Conservation (phyloP, 1,140 invertebrate genomes). For the Chymomyza costata region DNA sequence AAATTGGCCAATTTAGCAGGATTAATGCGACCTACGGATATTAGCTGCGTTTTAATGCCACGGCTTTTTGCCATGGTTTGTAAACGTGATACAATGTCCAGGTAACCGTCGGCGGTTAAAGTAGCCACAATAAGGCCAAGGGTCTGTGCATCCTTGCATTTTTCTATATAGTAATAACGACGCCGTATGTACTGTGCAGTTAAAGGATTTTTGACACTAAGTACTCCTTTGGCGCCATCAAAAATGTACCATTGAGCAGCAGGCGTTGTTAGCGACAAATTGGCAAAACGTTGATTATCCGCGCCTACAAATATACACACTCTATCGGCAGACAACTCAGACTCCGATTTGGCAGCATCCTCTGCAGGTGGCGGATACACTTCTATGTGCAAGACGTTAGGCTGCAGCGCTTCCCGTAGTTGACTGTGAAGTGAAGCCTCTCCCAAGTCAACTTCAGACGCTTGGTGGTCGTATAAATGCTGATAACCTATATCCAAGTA, state of each 20-base stretch:
- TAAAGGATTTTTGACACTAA: constrained; percentile 55
- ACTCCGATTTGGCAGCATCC: constrained; percentile 5
- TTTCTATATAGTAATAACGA: constrained; percentile 89
- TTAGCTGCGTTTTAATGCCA: constrained; percentile 91
- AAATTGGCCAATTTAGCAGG: constrained; percentile 92
- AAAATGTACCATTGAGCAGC: constrained; percentile 72
- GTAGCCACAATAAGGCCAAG: constrained; percentile 94
- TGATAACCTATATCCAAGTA: constrained; percentile 85
- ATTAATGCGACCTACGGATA: constrained; percentile 94
- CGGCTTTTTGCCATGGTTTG: constrained; percentile 83
- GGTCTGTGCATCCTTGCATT: constrained; percentile 89
- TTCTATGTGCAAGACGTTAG: constrained; percentile 38
- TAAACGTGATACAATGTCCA: constrained; percentile 84
- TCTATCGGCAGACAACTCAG: constrained; percentile 31
- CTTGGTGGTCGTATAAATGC: constrained; percentile 78
- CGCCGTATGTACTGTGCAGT: constrained; percentile 81
- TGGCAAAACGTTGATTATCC: constrained; percentile 77
- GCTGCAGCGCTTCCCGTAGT: constrained; percentile 27
- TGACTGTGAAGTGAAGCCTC: constrained; percentile 20
- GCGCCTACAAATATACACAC: constrained; percentile 76
- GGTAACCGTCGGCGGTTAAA: constrained; percentile 87
- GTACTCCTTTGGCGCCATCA: constrained; percentile 33
- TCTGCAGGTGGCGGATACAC: constrained; percentile 42
- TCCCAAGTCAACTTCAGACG: constrained; percentile 11
- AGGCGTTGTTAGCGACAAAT: constrained; percentile 76